Evolutionary conservation across 2,797 vertebrate genomes (phyloP).

Genomic region (Hydrocynus forskahlii): DNA sequence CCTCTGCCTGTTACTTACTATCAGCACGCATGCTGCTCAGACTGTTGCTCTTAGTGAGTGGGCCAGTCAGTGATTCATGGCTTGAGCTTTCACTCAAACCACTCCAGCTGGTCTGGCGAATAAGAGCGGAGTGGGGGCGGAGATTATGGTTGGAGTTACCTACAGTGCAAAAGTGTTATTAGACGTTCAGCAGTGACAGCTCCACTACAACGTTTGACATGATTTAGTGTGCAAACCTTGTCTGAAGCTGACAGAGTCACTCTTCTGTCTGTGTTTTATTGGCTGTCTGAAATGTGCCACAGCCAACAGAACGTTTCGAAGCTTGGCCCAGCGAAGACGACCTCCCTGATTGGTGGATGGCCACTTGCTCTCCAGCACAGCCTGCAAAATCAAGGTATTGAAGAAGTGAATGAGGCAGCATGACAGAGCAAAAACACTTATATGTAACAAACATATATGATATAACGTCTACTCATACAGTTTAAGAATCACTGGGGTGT

Average conservation of each 20-base stretch:
- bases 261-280: slow-evolving; percentile 75
- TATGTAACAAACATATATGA: neutral
- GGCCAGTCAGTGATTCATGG: slow-evolving; percentile 73
- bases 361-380: slow-evolving; percentile 95
- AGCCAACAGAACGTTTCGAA: slow-evolving; percentile 90
- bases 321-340: slow-evolving; percentile 91
- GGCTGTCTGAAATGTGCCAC: slow-evolving; percentile 92
- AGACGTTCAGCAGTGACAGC: neutral
- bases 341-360: slow-evolving; percentile 88
- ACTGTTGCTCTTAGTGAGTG: slow-evolving; percentile 86
- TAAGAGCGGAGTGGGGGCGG: slow-evolving; percentile 74
- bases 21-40: slow-evolving; percentile 79
- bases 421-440: neutral
- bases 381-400: slow-evolving; percentile 70
- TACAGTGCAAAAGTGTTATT: slow-evolving; percentile 35
- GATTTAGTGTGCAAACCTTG: slow-evolving; percentile 66
- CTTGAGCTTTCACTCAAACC: slow-evolving; percentile 83
- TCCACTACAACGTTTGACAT: neutral
- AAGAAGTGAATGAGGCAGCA: neutral
- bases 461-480: neutral
- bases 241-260: slow-evolving; percentile 64
- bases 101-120: slow-evolving; percentile 91
- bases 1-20: slow-evolving; percentile 70
- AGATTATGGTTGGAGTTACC: slow-evolving; percentile 58
- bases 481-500: neutral